Base-by-base conservation (phyloP, 2,113 vertebrate species). In the Raja brachyura region DNA sequence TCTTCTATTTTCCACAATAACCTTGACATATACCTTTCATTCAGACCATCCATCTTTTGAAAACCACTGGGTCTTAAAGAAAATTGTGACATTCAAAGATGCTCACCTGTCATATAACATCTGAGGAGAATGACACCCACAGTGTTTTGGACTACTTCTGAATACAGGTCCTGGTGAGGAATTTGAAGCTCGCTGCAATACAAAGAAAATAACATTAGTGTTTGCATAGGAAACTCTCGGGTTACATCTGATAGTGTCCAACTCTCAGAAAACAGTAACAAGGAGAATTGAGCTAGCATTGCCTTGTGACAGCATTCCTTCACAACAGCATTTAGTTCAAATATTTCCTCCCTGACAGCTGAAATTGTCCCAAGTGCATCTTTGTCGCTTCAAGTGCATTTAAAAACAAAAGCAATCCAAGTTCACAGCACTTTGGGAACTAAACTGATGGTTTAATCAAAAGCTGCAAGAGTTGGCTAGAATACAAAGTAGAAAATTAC, bases 101-200 rank as follows among this genome's bases (percentile, higher is more conserved):
- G 75, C 95, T 95, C 96, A 99, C 98, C 97, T 96, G 95, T 98
- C 98, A 93, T 96, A 96, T 31, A 96, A 95, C 77, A 95, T 94
- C 88, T 96, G 94, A 94, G 95, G 95, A 56, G 97, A 97, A 74
- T 97, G 96, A 88, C 95, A 96, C 93, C 96, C 96, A 94, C 95
- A 96, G 93, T 95, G 96, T 95, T 97, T 98, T 93, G 95, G 95
- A 93, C 96, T 97, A 95, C 96, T 97, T 95, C 97, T 97, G 94
- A 94, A 96, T 94, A 97, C 94, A 95, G 94, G 96, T 54, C 95
- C 96, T 13, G 97, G 97, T 73, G 97, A 97, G 3, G 94, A 94
- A 93, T 96, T 96, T 93, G 94, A 96, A 93, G 96, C 93, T 28
- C 96, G 96, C 98, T 99, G 97, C 0, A 95, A 97, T 18, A 96